phyloP scores from a whole-genome alignment of 2,797 vertebrate genomes.

The Ispidina picta region DNA sequence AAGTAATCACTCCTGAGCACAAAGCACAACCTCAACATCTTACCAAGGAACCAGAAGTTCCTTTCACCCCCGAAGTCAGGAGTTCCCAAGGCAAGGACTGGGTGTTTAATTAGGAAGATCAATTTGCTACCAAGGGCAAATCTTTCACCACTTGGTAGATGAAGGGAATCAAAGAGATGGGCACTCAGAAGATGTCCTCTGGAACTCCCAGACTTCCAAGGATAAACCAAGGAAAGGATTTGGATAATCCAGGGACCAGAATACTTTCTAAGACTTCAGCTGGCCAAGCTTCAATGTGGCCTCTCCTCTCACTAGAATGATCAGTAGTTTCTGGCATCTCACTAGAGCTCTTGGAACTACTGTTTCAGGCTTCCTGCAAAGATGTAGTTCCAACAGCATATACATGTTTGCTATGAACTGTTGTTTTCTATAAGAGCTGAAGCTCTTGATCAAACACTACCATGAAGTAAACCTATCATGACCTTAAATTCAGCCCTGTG shows the following conservation, averaged over 20 bases:
- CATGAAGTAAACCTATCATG: not conserved
- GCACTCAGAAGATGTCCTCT: not conserved
- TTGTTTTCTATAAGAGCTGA: not conserved
- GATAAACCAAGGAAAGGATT: not conserved
- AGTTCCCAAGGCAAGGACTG: not conserved
- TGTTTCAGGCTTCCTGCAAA: not conserved
- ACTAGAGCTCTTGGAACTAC: not conserved
- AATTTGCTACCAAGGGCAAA: not conserved
- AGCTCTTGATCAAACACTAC: not conserved
- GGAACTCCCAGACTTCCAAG: not conserved
- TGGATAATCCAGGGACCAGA: not conserved
- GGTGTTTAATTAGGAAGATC: not conserved
- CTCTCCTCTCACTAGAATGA: not conserved
- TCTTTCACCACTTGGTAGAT: not conserved
- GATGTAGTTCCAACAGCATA: not conserved
- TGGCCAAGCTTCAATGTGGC: not conserved
- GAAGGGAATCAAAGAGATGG: not conserved
- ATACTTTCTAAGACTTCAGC: not conserved
- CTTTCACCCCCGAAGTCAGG: not conserved
- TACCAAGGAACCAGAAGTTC: not conserved
- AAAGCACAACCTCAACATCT: conserved; percentile 7
- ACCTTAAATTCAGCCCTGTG: not conserved
- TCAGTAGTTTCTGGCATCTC: not conserved
- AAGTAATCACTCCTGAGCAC: conserved; percentile 9
- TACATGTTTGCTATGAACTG: rapidly evolving